These are phyloP conservation scores for Sebastes alutus DNA, from an alignment of 2,797 vertebrate species.

Conservation along the genomic window DNA sequence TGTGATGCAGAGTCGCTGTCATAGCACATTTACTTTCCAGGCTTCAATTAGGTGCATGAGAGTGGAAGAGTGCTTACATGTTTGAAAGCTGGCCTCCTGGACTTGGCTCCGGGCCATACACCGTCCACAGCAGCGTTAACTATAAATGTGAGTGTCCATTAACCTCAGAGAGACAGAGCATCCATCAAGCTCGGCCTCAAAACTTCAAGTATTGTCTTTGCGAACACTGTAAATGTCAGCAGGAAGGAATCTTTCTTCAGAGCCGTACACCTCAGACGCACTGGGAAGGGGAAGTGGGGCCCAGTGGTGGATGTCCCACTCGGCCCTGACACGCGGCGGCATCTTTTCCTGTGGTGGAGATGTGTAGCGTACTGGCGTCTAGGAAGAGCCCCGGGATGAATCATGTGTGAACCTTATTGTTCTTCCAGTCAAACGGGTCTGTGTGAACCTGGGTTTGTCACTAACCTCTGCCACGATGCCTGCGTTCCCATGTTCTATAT, in stretches of 20 bases:
- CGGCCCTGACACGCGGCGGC: constrained; percentile 40
- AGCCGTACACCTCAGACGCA: constrained; percentile 7
- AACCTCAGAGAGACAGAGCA: constrained; percentile 38
- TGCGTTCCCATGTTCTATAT: constrained; percentile 75
- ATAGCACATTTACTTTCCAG: constrained; percentile 58
- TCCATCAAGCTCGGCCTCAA: constrained; percentile 49
- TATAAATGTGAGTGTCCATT: constrained; percentile 50
- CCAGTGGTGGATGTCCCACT: constrained; percentile 49
- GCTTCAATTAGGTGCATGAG: constrained; percentile 47
- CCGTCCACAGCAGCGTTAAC: not conserved
- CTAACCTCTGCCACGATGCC: constrained; percentile 60
- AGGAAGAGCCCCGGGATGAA: constrained; percentile 73
- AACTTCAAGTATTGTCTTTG: constrained; percentile 44
- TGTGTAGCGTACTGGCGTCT: constrained; percentile 57
- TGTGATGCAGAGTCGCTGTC: constrained; percentile 70
- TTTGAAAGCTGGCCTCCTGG: constrained; percentile 47
- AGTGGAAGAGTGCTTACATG: constrained; percentile 56
- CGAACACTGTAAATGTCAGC: constrained; percentile 35
- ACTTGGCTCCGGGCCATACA: constrained; percentile 44
- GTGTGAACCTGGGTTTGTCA: constrained; percentile 55
- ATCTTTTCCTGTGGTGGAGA: constrained; percentile 61
- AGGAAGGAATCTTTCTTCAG: constrained; percentile 68
- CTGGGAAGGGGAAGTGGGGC: constrained; percentile 63
- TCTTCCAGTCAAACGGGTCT: constrained; percentile 65
- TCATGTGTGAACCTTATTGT: constrained; percentile 80